Percentiles rank a stretch among this genome's conserved stretches.
Evolutionary conservation across 2,797 vertebrate species (phyloP).

Genomic region (Poeciliopsis presidionis): DNA sequence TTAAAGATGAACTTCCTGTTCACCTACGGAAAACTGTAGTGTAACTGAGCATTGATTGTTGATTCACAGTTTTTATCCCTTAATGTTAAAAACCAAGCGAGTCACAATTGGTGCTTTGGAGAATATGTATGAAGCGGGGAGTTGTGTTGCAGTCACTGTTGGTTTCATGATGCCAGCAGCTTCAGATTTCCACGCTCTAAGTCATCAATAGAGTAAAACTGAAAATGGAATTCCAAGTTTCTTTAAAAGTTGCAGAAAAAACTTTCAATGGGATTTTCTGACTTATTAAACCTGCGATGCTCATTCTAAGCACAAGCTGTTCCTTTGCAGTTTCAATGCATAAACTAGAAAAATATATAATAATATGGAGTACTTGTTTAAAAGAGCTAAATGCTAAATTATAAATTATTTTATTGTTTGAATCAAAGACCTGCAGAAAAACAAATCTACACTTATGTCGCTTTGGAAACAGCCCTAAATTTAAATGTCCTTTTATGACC

Average conservation of each 20-base stretch:
- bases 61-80: neutral
- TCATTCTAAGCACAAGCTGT: neutral
- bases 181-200: neutral
- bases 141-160: neutral
- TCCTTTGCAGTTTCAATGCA: neutral
- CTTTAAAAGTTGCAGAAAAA: neutral
- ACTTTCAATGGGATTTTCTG: neutral
- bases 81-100: neutral
- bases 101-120: neutral
- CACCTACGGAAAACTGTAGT: neutral
- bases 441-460: neutral
- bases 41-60: neutral
- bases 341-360: neutral
- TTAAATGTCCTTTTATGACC: neutral
- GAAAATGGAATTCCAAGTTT: neutral
- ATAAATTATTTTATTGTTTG: neutral
- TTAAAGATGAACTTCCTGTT: neutral
- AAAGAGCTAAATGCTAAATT: neutral
- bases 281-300: neutral
- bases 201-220: neutral
- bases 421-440: neutral
- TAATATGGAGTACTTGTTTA: neutral
- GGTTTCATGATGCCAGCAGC: neutral
- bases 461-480: neutral
- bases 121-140: neutral